Conservation (phyloP, 2,797 vertebrate species). For the Helarctos malayanus region DNA sequence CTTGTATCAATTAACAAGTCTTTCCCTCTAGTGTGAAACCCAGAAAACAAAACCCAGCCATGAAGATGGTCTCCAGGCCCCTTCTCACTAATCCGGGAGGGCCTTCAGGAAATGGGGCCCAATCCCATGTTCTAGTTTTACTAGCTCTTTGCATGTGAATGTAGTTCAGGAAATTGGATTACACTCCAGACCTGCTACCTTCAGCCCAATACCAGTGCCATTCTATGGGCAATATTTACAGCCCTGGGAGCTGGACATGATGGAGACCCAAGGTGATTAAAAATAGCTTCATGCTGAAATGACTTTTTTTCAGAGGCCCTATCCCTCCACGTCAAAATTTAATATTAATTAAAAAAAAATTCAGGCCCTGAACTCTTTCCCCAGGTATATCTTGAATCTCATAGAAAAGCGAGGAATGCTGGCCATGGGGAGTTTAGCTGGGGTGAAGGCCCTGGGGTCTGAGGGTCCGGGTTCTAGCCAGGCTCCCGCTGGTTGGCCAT, state of each 20-base stretch:
- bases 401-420: constrained; percentile 40
- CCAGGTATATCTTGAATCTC: constrained; percentile 25
- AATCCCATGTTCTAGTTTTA: constrained; percentile 74
- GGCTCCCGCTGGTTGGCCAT: not conserved
- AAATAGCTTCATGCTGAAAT: constrained; percentile 81
- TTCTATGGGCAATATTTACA: constrained; percentile 82
- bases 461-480: not conserved
- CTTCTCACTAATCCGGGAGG: constrained; percentile 69
- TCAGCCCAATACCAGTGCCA: constrained; percentile 70
- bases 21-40: constrained; percentile 59
- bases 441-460: not conserved
- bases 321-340: constrained; percentile 68
- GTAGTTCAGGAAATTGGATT: constrained; percentile 82
- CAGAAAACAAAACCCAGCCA: constrained; percentile 56
- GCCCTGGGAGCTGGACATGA: constrained; percentile 66
- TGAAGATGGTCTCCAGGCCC: constrained; percentile 35
- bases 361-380: constrained; percentile 23
- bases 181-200: constrained; percentile 79
- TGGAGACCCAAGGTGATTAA: constrained; percentile 71
- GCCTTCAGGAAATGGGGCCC: constrained; percentile 69
- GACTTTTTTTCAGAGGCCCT: constrained; percentile 77
- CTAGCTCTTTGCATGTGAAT: constrained; percentile 67
- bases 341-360: constrained; percentile 80
- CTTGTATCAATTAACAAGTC: constrained; percentile 74
- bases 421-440: not conserved